These are phyloP conservation scores for Pan troglodytes DNA, from an alignment of 2,113 vertebrate species.

Conservation along the genomic window NHGRI_mPanTro3-v2.1_pri NC_072412.2:62972001-62972500, in stretches of 20 bases:
- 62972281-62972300: background rate
- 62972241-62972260: background rate
- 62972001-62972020: rapidly evolving
- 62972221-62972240: background rate
- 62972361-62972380: background rate
- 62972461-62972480: background rate
- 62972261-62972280: background rate
- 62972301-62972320: background rate
- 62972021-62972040: background rate
- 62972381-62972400: background rate
- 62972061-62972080: background rate
- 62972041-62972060: background rate
- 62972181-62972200: background rate
- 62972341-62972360: background rate
- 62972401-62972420: background rate
- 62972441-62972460: background rate
- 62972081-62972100: background rate
- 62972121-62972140: background rate
- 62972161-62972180: background rate
- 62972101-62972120: background rate
- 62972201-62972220: background rate
- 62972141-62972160: background rate
- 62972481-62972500: background rate
- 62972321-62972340: background rate
- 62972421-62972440: background rate